Base-by-base conservation (phyloP, 2,888 invertebrate genomes). In the Macropis europaea region DNA sequence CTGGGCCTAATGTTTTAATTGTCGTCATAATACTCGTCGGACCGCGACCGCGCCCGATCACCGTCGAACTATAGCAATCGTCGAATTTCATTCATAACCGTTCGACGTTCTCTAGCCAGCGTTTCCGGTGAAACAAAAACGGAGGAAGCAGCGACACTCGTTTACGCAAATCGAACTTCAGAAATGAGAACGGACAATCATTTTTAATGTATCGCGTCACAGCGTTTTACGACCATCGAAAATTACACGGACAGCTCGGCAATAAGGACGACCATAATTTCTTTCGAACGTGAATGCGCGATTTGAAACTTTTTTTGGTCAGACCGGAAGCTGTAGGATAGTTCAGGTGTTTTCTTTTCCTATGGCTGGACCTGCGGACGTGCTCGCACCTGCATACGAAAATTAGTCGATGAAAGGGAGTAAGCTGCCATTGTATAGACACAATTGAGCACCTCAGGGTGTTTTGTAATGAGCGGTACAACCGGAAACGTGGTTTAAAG, bases 1-100 rank as follows among this genome's bases (percentile, higher is more conserved):
- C 78, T 38, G n/a, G 22, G 68, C 75, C 82, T 78, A 81, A 84
- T 84, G 77, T 87, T 87, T 87, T 88, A 88, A 88, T 88, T 80
- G 82, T 81, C 73, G 84, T 80, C 83, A 72, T 88, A 87, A 88
- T 86, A 82, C 54, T 52, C 85, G 79, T 11, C 79, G 78, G 72
- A 87, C 80, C 88, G 86, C 77, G 68, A 80, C 79, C 62, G 11
- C 17, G 11, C 4, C 32, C 68, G 61, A 68, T 71, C 59, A 36
- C 53, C 40, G n/a, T 28, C 47, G 1, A 7, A 19, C 19, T 6
- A n/a, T 34, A 42, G 24, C 62, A 32, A 28, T 19, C 53, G n/a
- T 36, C 36, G 50, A 70, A 72, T 60, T 68, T 70, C 43, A 59
- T 77, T 70, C 38, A 30, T 24, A 43, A 28, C 6, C n/a, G 34